These are phyloP conservation scores for Medauroidea extradentata DNA, from an alignment of 1,140 invertebrate species.

Conservation along the genomic window DNA sequence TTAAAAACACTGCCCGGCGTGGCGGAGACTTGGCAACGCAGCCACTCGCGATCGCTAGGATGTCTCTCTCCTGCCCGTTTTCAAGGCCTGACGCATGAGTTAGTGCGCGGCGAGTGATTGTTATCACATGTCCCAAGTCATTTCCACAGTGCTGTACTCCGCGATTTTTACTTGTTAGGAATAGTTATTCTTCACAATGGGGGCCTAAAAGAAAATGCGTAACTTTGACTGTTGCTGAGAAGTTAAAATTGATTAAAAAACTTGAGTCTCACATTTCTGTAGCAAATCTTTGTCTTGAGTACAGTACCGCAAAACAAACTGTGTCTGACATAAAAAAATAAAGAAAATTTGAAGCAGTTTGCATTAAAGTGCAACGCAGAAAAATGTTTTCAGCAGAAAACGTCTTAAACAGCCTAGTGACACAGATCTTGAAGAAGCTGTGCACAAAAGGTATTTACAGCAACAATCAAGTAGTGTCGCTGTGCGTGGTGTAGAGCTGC, in stretches of 20 bases:
- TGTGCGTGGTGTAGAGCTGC: not conserved
- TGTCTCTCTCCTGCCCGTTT: too few relatives aligned
- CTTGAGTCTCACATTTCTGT: too few relatives aligned
- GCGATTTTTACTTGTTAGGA: too few relatives aligned
- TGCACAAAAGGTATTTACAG: not conserved
- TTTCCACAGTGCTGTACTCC: too few relatives aligned
- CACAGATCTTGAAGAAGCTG: not conserved
- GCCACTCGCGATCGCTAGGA: too few relatives aligned
- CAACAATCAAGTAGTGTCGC: not conserved
- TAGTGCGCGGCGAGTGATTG: too few relatives aligned
- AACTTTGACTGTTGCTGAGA: not conserved
- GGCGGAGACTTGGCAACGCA: too few relatives aligned
- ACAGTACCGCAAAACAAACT: not conserved
- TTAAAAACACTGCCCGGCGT: too few relatives aligned
- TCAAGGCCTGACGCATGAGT: too few relatives aligned
- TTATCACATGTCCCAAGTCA: too few relatives aligned
- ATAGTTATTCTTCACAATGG: too few relatives aligned
- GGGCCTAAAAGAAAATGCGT: not conserved
- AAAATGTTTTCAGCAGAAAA: not conserved
- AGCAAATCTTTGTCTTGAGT: not conserved
- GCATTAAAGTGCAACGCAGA: not conserved
- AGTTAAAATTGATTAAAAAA: not conserved
- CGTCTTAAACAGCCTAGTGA: not conserved
- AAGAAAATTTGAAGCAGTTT: not conserved
- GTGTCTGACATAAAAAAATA: not conserved